These are phyloP conservation scores for Larimichthys polyactis DNA, from an alignment of 2,113 vertebrate species.

Conservation along the genomic window DNA sequence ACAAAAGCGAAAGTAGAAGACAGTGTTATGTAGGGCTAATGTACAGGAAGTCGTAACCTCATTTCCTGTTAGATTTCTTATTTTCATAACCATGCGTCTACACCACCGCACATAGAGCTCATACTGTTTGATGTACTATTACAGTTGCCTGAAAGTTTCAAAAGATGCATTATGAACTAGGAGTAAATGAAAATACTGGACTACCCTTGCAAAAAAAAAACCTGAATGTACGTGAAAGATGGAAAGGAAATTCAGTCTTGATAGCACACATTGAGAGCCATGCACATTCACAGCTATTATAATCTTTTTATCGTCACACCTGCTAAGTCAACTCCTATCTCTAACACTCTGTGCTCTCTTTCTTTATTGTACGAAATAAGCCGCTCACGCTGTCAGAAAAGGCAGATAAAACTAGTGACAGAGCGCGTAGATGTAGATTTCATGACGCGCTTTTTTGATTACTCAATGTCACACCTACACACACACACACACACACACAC, in stretches of 20 bases:
- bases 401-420: background rate
- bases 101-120: background rate
- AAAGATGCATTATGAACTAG: background rate
- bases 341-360: background rate
- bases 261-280: background rate
- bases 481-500: conserved; percentile 12
- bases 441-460: conserved; percentile 20
- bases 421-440: background rate
- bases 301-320: conserved; percentile 1
- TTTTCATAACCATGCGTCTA: background rate
- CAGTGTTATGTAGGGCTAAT: background rate
- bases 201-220: background rate
- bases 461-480: conserved; percentile 38
- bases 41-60: conserved; percentile 26
- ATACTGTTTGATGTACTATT: background rate
- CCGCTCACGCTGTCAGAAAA: background rate
- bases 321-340: background rate
- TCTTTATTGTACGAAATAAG: background rate
- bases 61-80: conserved; percentile 19
- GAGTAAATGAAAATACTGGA: background rate
- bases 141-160: background rate
- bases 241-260: background rate
- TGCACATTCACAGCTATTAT: background rate
- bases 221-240: background rate
- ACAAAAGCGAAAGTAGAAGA: background rate